Evolutionary conservation across 2,797 vertebrate species (phyloP), one percentile per base, ranked within the genome.

Genomic region (Acanthurus leucopareius): DNA sequence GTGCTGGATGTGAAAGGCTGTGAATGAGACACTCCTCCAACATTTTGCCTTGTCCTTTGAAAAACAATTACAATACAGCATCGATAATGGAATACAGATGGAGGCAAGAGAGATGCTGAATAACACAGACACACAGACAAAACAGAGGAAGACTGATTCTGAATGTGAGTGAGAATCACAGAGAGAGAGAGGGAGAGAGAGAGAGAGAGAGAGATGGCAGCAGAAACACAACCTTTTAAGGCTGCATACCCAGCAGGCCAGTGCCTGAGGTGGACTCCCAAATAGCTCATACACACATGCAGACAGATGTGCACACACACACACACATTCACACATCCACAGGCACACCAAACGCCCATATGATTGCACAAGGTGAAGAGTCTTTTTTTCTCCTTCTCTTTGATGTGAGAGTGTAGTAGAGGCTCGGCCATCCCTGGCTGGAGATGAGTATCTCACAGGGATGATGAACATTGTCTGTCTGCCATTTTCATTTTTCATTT

Each of bases 141-240:
- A 90, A 89, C 69, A 77, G 69, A 79, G 73, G 67, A 59, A 54
- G 84, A 76, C 74, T 38, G 61, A 63, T 61, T 56, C 51, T 38
- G 69, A 49, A 66, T 63, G 72, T 73, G 60, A 45, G 75, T 13
- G 57, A 20, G 70, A 69, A 63, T 51, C 7, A 57, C 19, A 60
- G 44, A 60, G 54, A 66, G 62, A 71, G 53, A 32, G 57, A 71
- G 53, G 28, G 57, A 67, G 84, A 67, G 83, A 84, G 54, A 65
- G 65, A 71, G 53, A 28, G 57, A 79, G 57, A 80, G 78, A 68
- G 84, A 67, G 83, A 85, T 90, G 89, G 87, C 87, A 89, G 87
- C 82, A 86, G 91, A 92, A 93, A 91, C 88, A 90, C 89, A 92
- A 91, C 94, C 95, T 95, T 96, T 96, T 95, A 96, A 95, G 95